Base-by-base conservation (phyloP, 2,797 vertebrate species). In the Alcedo atthis region DNA sequence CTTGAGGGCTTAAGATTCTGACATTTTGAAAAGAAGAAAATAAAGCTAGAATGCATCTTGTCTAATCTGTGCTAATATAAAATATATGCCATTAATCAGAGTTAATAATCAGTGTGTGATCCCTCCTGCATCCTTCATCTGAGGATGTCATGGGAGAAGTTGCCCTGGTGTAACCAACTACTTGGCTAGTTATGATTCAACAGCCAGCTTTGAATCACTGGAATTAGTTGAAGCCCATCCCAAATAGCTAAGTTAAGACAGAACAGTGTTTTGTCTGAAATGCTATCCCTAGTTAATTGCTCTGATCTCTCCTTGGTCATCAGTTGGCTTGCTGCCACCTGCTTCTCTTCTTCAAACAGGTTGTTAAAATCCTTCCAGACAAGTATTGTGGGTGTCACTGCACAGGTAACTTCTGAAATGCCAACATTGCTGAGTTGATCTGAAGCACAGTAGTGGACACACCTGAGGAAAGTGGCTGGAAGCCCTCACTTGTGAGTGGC, bases 21-120 rank as follows among this genome's bases (percentile, higher is more conserved):
- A 45, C 30, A 57, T 45, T 46, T 88, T 74, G 45, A 94, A 92
- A 90, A 75, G 67, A 89, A 79, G n/a, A 84, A 87, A 81, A 84
- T 69, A 81, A 86, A 89, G 68, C 61, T 22, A 57, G 75, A 66
- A 63, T 80, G 91, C 9, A 57, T 94, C 75, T 86, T 61, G 45
- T 77, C 76, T 90, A 74, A 89, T 85, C 89, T 85, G 42, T 15
- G 2, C 33, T 92, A 62, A 74, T 87, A 64, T 58, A 61, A 71
- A 90, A 2, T 10, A 59, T 66, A 66, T 1, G 30, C 46, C 91
- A 4, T 90, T 93, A 69, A 81, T 79, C 92, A 45, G 75, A 90
- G 74, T 81, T 93, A 92, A 84, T 94, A 14, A 76, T 81, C 43
- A 37, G 59, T 68, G 49, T 58, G 69, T n/a, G 51, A 78, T 87